A percentile compares a stretch with the other conserved stretches of the same genome.
These are phyloP conservation scores for Sesamia inferens DNA, from an alignment of 2,888 invertebrate species.

Conservation along the genomic window DNA sequence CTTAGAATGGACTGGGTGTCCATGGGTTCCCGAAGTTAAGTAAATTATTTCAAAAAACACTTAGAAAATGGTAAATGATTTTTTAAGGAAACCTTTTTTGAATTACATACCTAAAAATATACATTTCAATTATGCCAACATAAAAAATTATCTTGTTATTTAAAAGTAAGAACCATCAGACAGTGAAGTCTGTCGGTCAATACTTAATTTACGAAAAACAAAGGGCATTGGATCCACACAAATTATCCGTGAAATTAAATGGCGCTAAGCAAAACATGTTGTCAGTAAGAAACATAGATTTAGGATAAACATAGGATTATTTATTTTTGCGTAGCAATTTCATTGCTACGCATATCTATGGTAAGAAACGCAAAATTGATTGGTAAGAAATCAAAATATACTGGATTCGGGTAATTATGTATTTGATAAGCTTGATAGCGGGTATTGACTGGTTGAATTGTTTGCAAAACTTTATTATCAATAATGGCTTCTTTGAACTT, in stretches of 20 bases:
- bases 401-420: constrained; percentile 17
- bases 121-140: neutral
- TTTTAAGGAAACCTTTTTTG: neutral
- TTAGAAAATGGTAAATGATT: no score
- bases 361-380: constrained; percentile 45
- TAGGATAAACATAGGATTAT: no score
- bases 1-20: no score
- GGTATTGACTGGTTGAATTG: constrained; percentile 36
- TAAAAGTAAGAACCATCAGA: constrained; percentile 31
- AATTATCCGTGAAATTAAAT: constrained; percentile 81
- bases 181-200: constrained; percentile 58
- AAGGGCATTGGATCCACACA: constrained; percentile 74
- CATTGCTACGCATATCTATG: no score
- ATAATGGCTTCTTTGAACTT: constrained; percentile 22
- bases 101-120: neutral
- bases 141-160: constrained; percentile 19
- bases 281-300: constrained; percentile 40
- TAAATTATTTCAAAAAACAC: no score
- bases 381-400: constrained; percentile 32
- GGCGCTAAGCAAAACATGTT: constrained; percentile 66
- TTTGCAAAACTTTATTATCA: constrained; percentile 23
- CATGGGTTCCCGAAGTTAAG: no score
- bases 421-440: constrained; percentile 43
- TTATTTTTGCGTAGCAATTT: no score
- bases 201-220: constrained; percentile 71